Conservation (phyloP, 30 jellyfish, hydroid and myxozoan species). For the Pseudorhiza aurosa region DNA sequence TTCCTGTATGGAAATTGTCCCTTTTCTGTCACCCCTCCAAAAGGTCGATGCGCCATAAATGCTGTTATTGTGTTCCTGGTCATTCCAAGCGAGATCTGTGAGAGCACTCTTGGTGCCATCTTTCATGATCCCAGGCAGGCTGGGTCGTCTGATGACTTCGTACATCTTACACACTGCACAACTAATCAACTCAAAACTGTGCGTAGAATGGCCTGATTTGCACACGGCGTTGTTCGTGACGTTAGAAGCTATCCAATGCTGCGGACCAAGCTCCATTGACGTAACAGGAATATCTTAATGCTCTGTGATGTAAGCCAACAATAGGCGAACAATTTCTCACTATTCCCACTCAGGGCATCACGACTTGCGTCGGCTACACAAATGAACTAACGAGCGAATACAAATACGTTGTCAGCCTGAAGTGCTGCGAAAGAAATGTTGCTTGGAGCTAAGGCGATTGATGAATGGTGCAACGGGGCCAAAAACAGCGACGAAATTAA, state of each 20-base stretch:
- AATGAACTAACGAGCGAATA: background rate
- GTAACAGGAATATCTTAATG: slow-evolving; percentile 11
- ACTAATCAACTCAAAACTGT: background rate
- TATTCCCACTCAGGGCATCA: slow-evolving; percentile 3
- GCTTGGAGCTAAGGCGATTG: background rate
- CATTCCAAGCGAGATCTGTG: slow-evolving; percentile 26
- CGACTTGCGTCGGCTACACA: background rate
- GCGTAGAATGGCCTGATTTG: no score
- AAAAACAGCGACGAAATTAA: background rate
- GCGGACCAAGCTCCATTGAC: slow-evolving; percentile 2
- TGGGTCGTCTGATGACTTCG: slow-evolving; percentile 42
- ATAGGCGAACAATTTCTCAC: slow-evolving; percentile 42
- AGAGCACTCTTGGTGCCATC: slow-evolving; percentile 6
- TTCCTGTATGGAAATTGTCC: background rate
- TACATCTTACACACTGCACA: slow-evolving; percentile 16
- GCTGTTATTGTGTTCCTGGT: background rate
- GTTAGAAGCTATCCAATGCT: background rate
- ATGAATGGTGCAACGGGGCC: background rate
- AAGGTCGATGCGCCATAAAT: slow-evolving; percentile 8
- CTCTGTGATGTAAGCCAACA: slow-evolving; percentile 6
- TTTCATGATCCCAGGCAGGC: slow-evolving; percentile 27
- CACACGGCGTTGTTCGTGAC: slow-evolving; percentile 1
- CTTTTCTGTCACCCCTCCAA: background rate
- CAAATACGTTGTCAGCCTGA: background rate
- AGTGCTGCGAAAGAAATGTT: background rate